These are phyloP conservation scores for Pemphredon lugubris DNA, from an alignment of 2,888 invertebrate genomes.

Conservation along the genomic window DNA sequence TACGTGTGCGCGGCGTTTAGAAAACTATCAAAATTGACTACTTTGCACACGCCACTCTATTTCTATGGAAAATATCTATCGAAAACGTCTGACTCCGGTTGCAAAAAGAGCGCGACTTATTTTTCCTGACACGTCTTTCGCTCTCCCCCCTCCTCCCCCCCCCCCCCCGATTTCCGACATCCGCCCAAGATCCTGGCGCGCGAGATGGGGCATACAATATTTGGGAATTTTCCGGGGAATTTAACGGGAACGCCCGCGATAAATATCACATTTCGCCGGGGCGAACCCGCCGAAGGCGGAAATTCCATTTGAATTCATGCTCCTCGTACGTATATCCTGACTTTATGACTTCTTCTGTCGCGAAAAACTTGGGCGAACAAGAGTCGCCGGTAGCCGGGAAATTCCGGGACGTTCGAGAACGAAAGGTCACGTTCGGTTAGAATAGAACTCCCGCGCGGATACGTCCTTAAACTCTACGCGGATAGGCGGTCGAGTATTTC, in stretches of 20 bases:
- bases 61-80: too few relatives aligned
- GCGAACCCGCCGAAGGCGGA: constrained; percentile 18
- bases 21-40: too few relatives aligned
- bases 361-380: constrained; percentile 17
- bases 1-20: too few relatives aligned
- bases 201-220: constrained; percentile 22
- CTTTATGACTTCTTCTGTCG: constrained; percentile 33
- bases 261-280: constrained; percentile 43
- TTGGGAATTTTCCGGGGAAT: constrained; percentile 42
- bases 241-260: constrained; percentile 24
- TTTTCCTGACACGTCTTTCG: not conserved
- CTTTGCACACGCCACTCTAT: too few relatives aligned
- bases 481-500: not conserved
- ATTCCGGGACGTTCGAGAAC: constrained; percentile 26
- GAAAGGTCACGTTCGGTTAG: not conserved
- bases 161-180: not conserved
- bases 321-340: constrained; percentile 9
- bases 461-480: not conserved
- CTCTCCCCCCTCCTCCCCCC: not conserved
- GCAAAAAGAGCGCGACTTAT: not conserved
- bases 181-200: not conserved
- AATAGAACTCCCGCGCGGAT: not conserved
- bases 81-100: not conserved
- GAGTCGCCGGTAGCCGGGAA: constrained; percentile 13
- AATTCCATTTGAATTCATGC: constrained; percentile 39